Conservation (phyloP, 2,113 vertebrate species). For the Opisthocomus hoazin region DNA sequence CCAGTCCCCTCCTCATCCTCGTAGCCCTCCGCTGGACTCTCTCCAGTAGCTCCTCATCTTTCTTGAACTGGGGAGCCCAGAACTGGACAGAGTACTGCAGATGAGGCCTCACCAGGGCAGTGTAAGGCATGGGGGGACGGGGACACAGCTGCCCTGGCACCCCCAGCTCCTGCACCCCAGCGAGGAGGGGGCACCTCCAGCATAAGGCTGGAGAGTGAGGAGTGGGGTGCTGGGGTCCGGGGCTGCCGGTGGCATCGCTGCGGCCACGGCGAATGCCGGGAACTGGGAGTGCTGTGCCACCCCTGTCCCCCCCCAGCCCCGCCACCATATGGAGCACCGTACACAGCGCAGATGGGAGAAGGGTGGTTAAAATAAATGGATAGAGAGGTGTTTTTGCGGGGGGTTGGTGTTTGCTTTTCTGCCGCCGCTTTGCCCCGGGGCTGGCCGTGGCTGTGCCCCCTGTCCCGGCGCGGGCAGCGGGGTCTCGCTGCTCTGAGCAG, state of each 20-base stretch:
- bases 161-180: background rate
- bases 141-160: background rate
- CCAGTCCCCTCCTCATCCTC: too few species aligned
- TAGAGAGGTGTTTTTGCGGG: background rate
- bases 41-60: too few species aligned
- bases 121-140: fast-evolving
- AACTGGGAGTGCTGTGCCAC: background rate
- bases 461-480: fast-evolving
- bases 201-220: background rate
- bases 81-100: too few species aligned
- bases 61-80: too few species aligned
- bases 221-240: fast-evolving
- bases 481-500: background rate
- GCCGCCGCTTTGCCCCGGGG: fast-evolving
- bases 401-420: background rate
- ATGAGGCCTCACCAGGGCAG: too few species aligned
- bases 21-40: too few species aligned
- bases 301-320: background rate
- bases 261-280: background rate
- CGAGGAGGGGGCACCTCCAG: background rate
- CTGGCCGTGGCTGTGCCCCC: background rate
- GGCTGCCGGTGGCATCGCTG: background rate
- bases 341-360: background rate
- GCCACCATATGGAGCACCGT: fast-evolving
- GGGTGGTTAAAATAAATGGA: background rate